Evolutionary conservation across 2,888 invertebrate genomes (phyloP).

Genomic region (Mellilla xanthometata): DNA sequence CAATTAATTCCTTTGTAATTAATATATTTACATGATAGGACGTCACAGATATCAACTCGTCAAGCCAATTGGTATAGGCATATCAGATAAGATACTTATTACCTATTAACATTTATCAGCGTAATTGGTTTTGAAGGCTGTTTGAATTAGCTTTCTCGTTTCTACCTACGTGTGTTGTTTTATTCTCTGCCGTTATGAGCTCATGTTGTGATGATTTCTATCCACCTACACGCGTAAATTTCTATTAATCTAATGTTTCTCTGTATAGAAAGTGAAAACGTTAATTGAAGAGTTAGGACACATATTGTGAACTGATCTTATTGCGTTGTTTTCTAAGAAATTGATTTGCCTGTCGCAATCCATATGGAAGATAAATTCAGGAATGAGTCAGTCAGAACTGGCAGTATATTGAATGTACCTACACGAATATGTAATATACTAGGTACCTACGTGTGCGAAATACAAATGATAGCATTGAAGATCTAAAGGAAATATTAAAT

Average conservation of each 20-base stretch:
- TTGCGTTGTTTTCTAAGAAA: conserved; percentile 6
- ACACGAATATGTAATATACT: too few species aligned
- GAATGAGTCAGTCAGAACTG: background rate
- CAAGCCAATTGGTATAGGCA: conserved; percentile 12
- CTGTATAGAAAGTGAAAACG: conserved; percentile 16
- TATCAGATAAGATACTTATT: conserved; percentile 24
- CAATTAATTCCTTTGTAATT: conserved; percentile 6
- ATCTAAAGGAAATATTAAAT: too few species aligned
- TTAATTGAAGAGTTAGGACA: background rate
- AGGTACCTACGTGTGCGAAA: too few species aligned
- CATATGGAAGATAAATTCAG: conserved; percentile 1
- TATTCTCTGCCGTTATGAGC: conserved; percentile 5
- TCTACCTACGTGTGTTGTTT: conserved; percentile 14
- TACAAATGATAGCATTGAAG: too few species aligned
- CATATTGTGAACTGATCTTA: conserved; percentile 1
- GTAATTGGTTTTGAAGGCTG: conserved; percentile 37
- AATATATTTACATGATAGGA: conserved; percentile 9
- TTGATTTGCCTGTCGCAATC: background rate
- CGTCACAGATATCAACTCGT: conserved; percentile 21
- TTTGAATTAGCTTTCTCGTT: conserved; percentile 30
- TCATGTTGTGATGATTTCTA: conserved; percentile 11
- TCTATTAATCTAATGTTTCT: conserved; percentile 13
- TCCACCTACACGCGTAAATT: conserved; percentile 14
- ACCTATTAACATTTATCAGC: conserved; percentile 31
- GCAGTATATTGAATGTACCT: background rate